phyloP scores from a whole-genome alignment of 1,140 invertebrate genomes.

The Ganaspis sp. region DNA sequence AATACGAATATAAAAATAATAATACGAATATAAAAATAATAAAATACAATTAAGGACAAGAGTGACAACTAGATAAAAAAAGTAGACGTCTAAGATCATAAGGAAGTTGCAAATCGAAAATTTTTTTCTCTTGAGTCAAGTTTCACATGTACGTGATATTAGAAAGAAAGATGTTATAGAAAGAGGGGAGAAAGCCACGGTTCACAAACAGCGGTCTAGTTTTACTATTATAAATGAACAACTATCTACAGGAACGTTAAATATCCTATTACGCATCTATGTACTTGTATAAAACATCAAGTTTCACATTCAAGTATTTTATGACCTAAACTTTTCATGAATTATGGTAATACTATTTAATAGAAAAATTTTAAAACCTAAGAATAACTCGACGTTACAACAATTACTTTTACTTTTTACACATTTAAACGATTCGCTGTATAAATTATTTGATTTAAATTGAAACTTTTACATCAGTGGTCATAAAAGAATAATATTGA shows the following conservation, averaged over 20 bases:
- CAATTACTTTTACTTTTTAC: background rate
- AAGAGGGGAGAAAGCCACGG: constrained; percentile 22
- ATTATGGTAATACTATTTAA: background rate
- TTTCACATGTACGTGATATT: background rate
- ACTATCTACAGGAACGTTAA: background rate
- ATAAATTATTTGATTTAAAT: background rate
- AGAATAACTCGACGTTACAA: background rate
- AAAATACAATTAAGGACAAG: background rate
- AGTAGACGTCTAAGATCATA: background rate
- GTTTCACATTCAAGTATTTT: background rate
- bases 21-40: background rate
- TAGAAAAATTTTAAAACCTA: background rate
- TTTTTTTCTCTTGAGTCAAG: background rate
- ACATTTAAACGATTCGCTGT: background rate
- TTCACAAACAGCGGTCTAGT: constrained; percentile 13
- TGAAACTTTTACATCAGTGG: background rate
- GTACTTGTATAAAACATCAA: background rate
- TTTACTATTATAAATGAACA: background rate
- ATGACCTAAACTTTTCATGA: background rate
- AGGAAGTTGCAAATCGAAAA: background rate
- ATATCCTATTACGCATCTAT: background rate
- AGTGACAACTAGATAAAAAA: background rate
- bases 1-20: too few relatives aligned
- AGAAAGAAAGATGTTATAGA: constrained; percentile 14
- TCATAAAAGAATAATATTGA: background rate